Evolutionary conservation across 2,113 vertebrate species (phyloP).

Genomic region (Spermophilus dauricus): DNA sequence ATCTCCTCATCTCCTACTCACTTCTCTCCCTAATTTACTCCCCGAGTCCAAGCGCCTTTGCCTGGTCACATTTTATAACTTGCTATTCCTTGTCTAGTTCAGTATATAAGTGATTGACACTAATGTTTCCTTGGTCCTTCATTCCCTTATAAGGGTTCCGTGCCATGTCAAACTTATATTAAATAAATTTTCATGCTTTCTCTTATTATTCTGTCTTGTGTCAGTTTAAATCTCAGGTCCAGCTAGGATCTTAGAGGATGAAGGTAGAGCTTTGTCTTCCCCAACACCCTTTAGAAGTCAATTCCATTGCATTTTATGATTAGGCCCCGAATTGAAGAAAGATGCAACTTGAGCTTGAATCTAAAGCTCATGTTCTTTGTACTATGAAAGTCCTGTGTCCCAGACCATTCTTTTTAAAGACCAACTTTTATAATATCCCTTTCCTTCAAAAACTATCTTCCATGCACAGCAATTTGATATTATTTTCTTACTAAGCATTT

Average conservation of each 20-base stretch:
- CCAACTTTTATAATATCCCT: neutral
- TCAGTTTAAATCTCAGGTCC: neutral
- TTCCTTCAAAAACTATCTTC: neutral
- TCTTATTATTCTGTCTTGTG: neutral
- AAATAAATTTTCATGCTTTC: neutral
- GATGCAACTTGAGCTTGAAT: neutral
- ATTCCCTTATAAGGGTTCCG: neutral
- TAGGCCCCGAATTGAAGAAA: neutral
- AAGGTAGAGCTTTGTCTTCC: neutral
- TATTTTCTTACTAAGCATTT: constrained; percentile 26
- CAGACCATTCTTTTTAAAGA: neutral
- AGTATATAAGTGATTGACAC: neutral
- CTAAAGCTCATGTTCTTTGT: neutral
- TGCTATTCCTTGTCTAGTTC: neutral
- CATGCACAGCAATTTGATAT: neutral
- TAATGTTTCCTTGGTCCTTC: neutral
- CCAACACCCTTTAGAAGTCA: neutral
- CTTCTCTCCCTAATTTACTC: neutral
- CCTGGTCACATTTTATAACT: too few species aligned
- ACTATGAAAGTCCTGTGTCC: neutral
- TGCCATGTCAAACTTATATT: neutral
- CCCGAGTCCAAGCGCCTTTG: neutral
- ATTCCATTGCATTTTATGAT: neutral
- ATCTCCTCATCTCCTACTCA: neutral
- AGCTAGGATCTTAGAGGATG: neutral